A percentile compares a stretch with the other conserved stretches of the same genome.
Evolutionary conservation across 2,113 vertebrate genomes (phyloP).

Genomic region (Tyto alba): DNA sequence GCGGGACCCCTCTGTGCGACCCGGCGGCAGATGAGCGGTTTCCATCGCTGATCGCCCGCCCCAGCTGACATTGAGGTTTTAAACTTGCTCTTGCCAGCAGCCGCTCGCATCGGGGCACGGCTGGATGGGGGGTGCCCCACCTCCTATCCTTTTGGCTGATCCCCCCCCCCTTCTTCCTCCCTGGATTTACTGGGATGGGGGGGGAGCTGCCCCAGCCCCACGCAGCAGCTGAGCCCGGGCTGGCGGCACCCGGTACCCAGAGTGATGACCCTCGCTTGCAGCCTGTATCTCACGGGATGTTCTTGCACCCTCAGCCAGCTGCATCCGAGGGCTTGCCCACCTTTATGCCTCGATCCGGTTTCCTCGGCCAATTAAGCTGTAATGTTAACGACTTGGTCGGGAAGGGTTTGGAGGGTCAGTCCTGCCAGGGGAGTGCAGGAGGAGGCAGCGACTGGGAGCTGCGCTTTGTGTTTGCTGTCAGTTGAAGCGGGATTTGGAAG

Average conservation of each 20-base stretch:
- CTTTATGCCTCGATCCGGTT: neutral
- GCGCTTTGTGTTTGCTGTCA: neutral
- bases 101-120: fast-evolving
- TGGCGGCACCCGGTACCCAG: neutral
- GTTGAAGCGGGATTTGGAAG: neutral
- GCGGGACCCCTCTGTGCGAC: neutral
- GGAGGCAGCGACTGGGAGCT: neutral
- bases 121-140: neutral
- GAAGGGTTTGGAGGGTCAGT: neutral
- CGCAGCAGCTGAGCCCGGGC: fast-evolving
- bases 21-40: fast-evolving
- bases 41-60: fast-evolving
- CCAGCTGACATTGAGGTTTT: fast-evolving
- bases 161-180: too few species aligned
- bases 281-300: neutral
- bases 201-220: neutral
- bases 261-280: too few species aligned
- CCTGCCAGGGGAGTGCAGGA: too few species aligned
- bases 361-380: neutral
- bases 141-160: neutral
- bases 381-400: neutral
- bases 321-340: neutral
- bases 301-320: neutral
- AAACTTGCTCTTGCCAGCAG: neutral
- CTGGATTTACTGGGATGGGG: neutral